Base-by-base conservation (phyloP, 1,140 invertebrate species). In the Drosophila bipectinata region DNA sequence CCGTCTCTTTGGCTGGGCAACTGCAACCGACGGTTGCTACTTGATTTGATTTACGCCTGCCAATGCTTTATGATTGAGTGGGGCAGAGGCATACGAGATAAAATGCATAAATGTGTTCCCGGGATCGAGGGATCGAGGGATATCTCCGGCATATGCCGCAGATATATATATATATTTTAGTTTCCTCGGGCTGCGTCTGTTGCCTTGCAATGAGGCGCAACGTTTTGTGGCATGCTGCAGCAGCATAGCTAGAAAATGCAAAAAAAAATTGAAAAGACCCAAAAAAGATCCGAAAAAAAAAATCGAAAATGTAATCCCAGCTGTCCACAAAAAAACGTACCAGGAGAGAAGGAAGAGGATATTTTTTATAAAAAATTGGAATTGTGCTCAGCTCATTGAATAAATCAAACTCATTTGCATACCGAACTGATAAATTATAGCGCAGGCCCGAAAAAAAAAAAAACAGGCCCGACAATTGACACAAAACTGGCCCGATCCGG, bases 391-490 rank as follows among this genome's bases (percentile, higher is more conserved):
- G 83, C 83, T 87, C 83, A 87, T 87, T 87, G 83, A 87, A 87
- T 88, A 88, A 88, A 87, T 87, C 83, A 87, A 90, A 90, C 87
- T 90, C 78, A 90, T 90, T 90, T 90, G 87, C 87, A 90, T 90
- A 87, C 67, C 61, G 71, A 79, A 79, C 87, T 87, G 87, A 90
- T 90, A 90, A 90, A 90, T 90, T 90, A 90, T 87, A 74, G 74
- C 57, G 48, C 62, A 69, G 64, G 18, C 18, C 18, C 18, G 18
- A 18, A 18, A 18, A 18, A 18, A 15, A 15, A 15, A 18, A 18
- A 18, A 18, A 18, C 18, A 18, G 18, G 18, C 18, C 18, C 82
- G 80, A 84, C 76, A 84, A 84, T 84, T 84, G 80, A 84, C 80
- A 84, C 71, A 67, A 84, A 75, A 67, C 79, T 69, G 72, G 71